Percentiles rank a stretch among this genome's conserved stretches.
Conservation (phyloP, 1,140 invertebrate species). For the Ectropis grisescens region DNA sequence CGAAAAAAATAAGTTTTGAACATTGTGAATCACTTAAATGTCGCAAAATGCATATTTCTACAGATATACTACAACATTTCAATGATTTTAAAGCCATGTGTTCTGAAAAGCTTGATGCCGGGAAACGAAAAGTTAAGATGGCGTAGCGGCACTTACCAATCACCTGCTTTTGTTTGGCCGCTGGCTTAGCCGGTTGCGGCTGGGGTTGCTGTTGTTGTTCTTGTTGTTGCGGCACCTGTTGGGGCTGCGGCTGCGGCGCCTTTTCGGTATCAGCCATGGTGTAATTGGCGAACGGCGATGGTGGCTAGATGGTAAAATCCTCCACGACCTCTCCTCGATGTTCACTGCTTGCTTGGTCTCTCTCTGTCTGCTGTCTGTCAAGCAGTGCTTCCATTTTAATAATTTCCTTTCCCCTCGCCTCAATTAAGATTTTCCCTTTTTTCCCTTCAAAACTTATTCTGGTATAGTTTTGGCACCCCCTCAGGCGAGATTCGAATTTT, state of each 20-base stretch:
- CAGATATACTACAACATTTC: no score
- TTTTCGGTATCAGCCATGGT: constrained; percentile 71
- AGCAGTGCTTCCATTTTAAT: no score
- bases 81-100: constrained; percentile 47
- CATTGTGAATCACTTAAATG: no score
- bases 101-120: constrained; percentile 38
- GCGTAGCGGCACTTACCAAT: constrained; percentile 63
- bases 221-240: constrained; percentile 38
- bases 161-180: constrained; percentile 66
- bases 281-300: constrained; percentile 70
- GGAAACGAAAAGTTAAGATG: constrained; percentile 56
- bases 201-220: constrained; percentile 40
- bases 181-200: constrained; percentile 48
- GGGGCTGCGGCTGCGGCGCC: constrained; percentile 64
- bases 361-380: no score
- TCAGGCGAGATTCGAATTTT: no score
- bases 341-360: constrained; percentile 49
- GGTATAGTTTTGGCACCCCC: no score
- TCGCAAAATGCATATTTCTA: no score
- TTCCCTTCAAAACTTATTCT: no score
- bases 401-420: no score
- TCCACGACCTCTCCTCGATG: constrained; percentile 69
- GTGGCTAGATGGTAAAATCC: constrained; percentile 70
- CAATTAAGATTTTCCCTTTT: no score
- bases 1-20: no score